phyloP scores from a whole-genome alignment of 2,113 vertebrate species.

The Fulica atra region DNA sequence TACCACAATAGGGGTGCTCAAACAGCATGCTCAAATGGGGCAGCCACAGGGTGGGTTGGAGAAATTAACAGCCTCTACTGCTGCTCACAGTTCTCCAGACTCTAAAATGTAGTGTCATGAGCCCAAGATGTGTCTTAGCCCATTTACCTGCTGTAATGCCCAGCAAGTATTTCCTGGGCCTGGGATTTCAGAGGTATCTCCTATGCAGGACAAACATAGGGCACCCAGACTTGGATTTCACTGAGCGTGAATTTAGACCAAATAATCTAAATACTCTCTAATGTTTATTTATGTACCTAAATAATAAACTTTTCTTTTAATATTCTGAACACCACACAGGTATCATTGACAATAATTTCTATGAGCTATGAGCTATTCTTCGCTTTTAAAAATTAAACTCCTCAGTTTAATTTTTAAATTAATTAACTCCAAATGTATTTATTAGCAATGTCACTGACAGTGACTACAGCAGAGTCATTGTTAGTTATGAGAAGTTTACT shows the following conservation, averaged over 20 bases:
- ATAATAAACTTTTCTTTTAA: not conserved
- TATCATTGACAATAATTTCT: not conserved
- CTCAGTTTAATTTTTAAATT: not conserved
- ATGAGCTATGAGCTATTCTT: not conserved
- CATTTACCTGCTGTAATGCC: not conserved
- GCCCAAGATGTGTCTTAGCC: fast-evolving
- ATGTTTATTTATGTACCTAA: not conserved
- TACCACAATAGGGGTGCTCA: not conserved
- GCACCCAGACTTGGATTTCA: not conserved
- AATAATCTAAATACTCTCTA: not conserved
- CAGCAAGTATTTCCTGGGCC: not conserved
- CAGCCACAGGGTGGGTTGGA: not conserved
- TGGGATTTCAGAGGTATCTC: not conserved
- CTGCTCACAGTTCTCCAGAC: not conserved
- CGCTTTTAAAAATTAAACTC: not conserved
- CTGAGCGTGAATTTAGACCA: not conserved
- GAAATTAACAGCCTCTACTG: not conserved
- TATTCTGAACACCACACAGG: not conserved
- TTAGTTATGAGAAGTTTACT: not conserved
- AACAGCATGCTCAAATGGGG: not conserved
- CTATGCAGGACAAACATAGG: not conserved
- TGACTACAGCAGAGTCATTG: not conserved
- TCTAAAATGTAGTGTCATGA: fast-evolving
- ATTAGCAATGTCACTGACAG: not conserved
- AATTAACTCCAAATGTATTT: not conserved